These are phyloP conservation scores for Chloropsis hardwickii DNA, from an alignment of 2,113 vertebrate genomes.

Conservation along the genomic window DNA sequence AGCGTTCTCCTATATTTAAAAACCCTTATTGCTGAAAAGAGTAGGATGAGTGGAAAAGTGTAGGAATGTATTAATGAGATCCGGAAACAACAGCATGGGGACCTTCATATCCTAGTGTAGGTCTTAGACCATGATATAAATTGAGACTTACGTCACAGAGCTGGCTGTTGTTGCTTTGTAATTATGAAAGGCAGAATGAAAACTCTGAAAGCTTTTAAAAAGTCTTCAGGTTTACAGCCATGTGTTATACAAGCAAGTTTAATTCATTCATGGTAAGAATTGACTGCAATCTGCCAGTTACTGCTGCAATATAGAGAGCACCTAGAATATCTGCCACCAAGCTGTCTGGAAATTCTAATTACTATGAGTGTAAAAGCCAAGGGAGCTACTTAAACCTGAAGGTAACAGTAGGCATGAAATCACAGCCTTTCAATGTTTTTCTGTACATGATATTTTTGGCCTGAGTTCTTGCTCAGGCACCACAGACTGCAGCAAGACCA, in stretches of 20 bases:
- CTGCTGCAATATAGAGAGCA: background rate
- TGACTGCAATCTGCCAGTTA: conserved; percentile 7
- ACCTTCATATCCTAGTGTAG: background rate
- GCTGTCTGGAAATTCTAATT: conserved; percentile 52
- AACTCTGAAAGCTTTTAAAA: background rate
- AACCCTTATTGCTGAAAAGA: background rate
- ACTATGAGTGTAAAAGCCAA: background rate
- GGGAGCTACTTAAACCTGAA: conserved; percentile 39
- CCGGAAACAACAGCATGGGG: background rate
- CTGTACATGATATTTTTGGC: conserved; percentile 35
- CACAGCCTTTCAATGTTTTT: background rate
- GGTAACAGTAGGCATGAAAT: conserved; percentile 40
- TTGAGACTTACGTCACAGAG: background rate
- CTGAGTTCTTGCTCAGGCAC: background rate
- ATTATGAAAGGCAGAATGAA: background rate
- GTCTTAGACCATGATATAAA: background rate
- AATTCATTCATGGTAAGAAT: background rate
- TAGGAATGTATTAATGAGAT: background rate
- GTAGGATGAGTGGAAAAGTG: background rate
- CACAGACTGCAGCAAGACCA: background rate
- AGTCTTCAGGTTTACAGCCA: background rate
- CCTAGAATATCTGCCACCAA: background rate
- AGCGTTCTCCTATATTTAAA: background rate
- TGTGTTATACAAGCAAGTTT: background rate
- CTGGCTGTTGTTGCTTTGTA: background rate